Evolutionary conservation across 2,888 invertebrate species (phyloP).

Genomic region (Phalangium opilio): DNA sequence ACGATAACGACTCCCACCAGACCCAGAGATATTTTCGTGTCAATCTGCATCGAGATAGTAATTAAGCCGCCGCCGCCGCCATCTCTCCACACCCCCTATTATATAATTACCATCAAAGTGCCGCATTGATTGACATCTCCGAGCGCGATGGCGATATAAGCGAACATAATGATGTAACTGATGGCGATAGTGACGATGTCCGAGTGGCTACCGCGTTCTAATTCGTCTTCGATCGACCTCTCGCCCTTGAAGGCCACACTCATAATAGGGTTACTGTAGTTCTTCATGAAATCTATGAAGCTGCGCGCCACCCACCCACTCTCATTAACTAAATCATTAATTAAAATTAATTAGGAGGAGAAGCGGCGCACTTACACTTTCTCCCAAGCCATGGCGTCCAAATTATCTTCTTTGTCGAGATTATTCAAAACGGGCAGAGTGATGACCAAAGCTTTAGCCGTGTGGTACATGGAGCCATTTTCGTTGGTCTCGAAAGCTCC

Average conservation of each 20-base stretch:
- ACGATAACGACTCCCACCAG: conserved; percentile 88
- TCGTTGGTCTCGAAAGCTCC: conserved; percentile 25
- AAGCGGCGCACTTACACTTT: conserved; percentile 31
- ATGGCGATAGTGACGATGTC: conserved; percentile 37
- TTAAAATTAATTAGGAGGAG: neutral
- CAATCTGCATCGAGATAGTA: conserved; percentile 38
- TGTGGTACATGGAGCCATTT: conserved; percentile 40
- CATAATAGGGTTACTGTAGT: conserved; percentile 27
- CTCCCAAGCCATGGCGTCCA: conserved; percentile 71
- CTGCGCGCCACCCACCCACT: too few relatives aligned
- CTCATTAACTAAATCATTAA: conserved; percentile 1
- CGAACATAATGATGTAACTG: conserved; percentile 41
- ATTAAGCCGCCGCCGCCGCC: neutral
- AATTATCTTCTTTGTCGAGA: conserved; percentile 55
- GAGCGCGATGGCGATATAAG: conserved; percentile 87
- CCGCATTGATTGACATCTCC: conserved; percentile 33
- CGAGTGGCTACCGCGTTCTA: conserved; percentile 39
- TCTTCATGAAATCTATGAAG: conserved; percentile 32
- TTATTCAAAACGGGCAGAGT: conserved; percentile 81
- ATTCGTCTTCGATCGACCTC: conserved; percentile 88
- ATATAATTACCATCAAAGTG: conserved; percentile 16
- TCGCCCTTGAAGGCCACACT: conserved; percentile 35
- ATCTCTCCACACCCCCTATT: neutral
- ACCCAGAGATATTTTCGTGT: conserved; percentile 89
- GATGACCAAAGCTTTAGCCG: conserved; percentile 73